Evolutionary conservation across 2,113 vertebrate species (phyloP).

Genomic region (Panurus biarmicus): DNA sequence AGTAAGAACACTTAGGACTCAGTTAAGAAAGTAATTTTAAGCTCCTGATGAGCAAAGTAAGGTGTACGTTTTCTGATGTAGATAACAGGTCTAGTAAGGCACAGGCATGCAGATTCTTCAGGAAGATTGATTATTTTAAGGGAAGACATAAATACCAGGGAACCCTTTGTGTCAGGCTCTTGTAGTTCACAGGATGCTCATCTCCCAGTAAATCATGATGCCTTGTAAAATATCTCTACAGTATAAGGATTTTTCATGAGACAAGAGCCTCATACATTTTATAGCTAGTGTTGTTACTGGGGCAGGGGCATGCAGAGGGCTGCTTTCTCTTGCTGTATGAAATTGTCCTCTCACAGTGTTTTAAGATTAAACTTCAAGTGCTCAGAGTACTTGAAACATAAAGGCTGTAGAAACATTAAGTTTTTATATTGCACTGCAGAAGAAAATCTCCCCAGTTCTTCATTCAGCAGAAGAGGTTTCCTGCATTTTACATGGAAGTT

Average conservation of each 20-base stretch:
- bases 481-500: neutral
- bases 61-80: neutral
- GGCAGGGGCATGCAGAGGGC: rapidly evolving
- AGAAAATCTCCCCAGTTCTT: neutral
- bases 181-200: neutral
- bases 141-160: neutral
- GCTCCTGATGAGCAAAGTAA: neutral
- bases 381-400: neutral
- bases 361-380: neutral
- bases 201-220: neutral
- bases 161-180: neutral
- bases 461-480: neutral
- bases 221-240: neutral
- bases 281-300: neutral
- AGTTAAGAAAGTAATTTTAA: neutral
- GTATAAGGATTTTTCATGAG: neutral
- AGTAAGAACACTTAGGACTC: neutral
- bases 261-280: neutral
- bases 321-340: neutral
- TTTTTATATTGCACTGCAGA: neutral
- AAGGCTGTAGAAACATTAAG: neutral
- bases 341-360: neutral
- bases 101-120: neutral
- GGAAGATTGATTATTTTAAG: neutral
- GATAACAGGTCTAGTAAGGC: neutral